Base-by-base conservation (phyloP, 2,113 vertebrate genomes). In the Campylomormyrus numenius region DNA sequence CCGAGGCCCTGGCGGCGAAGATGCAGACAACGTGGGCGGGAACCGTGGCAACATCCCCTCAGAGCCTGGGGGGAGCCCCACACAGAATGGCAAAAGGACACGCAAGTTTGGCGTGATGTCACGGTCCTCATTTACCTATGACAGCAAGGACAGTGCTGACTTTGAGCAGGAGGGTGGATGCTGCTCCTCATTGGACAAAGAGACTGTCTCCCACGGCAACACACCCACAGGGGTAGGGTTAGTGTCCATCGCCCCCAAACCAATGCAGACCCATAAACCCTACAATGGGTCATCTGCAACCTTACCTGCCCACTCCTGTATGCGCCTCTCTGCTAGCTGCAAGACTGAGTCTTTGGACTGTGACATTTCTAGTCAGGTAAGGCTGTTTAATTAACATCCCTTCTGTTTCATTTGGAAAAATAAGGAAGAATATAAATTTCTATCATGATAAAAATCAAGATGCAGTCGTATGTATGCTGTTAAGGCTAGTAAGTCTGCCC, bases 81-180 rank as follows among this genome's bases (percentile, higher is more conserved):
- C 94, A 4, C 96, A 95, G 83, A 97, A 97, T 90, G 96, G 96
- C 83, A 97, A 97, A 88, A 97, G 97, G 90, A 97, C 97, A 1
- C 96, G 98, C 88, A 99, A 99, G 93, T 97, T 98, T n/a, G 98
- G 97, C 0, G 98, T 99, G 91, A 96, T 97, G 92, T 97, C 98
- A 24, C 97, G 96, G 21, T 95, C 97, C 0, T 95, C 97, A 0
- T 90, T 95, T 35, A 46, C 5, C 74, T 19, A 17, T 4, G 77
- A 89, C 50, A 85, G 74, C 77, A 84, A 89, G 39, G 89, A 89
- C 2, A 21, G 50, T 24, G n/a, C 56, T 15, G 62, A 89, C 62
- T 85, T 58, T 0, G 94, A 95, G 31, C 93, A 94, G 0, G 95
- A 95, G 46, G 95, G 95, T 0, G 95, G 94, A 86, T 94, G 95